Evolutionary conservation across 2,797 vertebrate species (phyloP), one percentile per base, ranked within the genome.

Genomic region (Hydrocynus forskahlii): DNA sequence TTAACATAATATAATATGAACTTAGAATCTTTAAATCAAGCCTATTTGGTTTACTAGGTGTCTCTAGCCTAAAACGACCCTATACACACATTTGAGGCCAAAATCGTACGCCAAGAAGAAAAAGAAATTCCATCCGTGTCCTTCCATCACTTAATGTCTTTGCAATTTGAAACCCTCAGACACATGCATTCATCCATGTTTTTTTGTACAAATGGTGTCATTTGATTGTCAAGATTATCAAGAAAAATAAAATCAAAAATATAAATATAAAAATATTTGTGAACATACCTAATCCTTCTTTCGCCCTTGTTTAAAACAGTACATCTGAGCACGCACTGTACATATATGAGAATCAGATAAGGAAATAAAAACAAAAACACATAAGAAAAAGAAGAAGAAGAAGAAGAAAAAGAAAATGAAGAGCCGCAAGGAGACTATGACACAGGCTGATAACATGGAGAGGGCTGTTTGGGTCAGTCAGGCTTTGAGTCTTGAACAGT

Each of bases 211-310:
- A 80, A 86, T 80, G 78, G 82, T 81, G 57, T 75, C 78, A 75
- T 87, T 86, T 87, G 86, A 89, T 89, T 89, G 86, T 89, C 88
- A 69, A 86, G 84, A 82, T 83, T 86, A 84, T 73, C 64, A 83
- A 62, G 75, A 77, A 77, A 60, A 79, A 62, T 69, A 81, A 82
- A 77, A 80, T 72, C 59, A 50, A 82, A 86, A 74, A 86, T 84
- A 88, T 86, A 86, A 85, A 87, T 85, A 85, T 85, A 86, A 85
- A 88, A 85, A 88, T 85, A 88, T 85, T 50, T 85, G 81, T 84
- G 78, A 81, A 86, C 70, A 76, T 64, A 79, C 74, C 64, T 66
- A 25, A 23, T 73, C 69, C 59, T 76, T 84, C 76, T 77, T 80
- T 79, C 55, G 38, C 50, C 38, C 55, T 79, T 79, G 45, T 71